phyloP scores from a whole-genome alignment of 2,888 invertebrate genomes.

The Conus canariensis region DNA sequence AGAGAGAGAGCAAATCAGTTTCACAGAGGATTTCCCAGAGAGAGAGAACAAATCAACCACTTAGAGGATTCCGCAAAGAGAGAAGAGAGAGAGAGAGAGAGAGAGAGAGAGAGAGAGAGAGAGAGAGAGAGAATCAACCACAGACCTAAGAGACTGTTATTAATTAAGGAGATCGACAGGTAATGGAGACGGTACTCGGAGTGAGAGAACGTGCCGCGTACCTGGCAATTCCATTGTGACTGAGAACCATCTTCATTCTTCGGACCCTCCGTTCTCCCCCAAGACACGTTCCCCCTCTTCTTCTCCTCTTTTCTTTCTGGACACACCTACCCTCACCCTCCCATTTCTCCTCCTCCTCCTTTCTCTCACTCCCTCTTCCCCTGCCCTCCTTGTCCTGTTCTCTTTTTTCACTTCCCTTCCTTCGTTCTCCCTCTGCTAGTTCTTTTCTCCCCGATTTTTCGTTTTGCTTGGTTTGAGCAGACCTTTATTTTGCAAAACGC shows the following conservation, averaged over 20 bases:
- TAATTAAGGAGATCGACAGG: no score
- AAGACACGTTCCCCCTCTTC: neutral
- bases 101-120: neutral
- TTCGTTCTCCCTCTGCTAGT: no score
- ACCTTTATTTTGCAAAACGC: no score
- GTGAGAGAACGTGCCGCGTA: no score
- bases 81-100: no score
- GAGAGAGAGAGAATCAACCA: no score
- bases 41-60: neutral
- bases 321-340: neutral
- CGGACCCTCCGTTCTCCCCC: neutral
- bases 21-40: neutral
- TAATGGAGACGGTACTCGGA: no score
- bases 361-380: neutral
- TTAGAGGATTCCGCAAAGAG: neutral
- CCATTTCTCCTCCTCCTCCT: neutral
- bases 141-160: no score
- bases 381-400: neutral
- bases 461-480: no score
- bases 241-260: neutral
- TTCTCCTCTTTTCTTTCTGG: neutral
- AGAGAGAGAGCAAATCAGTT: neutral
- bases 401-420: neutral
- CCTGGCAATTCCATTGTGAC: no score
- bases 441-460: no score